These are phyloP conservation scores for Pegea sp. DNA, from an alignment of 23 tunicate genomes.

Conservation along the genomic window DNA sequence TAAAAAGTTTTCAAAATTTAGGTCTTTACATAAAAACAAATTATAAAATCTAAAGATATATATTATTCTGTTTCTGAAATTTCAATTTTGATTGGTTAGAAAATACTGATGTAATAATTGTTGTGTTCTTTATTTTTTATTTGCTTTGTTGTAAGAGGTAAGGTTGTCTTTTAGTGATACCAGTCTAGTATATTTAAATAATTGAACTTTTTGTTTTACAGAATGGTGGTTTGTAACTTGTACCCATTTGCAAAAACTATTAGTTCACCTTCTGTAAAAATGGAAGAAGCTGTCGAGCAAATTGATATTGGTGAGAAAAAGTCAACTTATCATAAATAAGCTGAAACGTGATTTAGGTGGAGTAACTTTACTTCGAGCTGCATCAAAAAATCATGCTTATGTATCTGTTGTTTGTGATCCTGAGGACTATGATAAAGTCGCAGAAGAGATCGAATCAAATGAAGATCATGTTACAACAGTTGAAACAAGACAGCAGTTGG, in stretches of 20 bases:
- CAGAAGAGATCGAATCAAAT: slow-evolving; percentile 40
- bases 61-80: no score
- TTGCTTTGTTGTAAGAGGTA: no score
- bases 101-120: no score
- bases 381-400: slow-evolving; percentile 73
- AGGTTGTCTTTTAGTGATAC: no score
- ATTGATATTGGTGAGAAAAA: slow-evolving; percentile 58
- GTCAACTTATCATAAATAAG: not conserved
- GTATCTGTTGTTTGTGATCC: slow-evolving; percentile 85
- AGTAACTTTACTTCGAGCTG: slow-evolving; percentile 73
- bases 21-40: no score
- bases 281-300: slow-evolving; percentile 66
- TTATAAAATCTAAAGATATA: no score
- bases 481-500: slow-evolving; percentile 40
- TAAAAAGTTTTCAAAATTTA: no score
- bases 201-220: slow-evolving; percentile 4
- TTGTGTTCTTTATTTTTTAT: no score
- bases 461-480: slow-evolving; percentile 5
- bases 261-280: slow-evolving; percentile 6
- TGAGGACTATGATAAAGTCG: slow-evolving; percentile 57
- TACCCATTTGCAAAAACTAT: slow-evolving; percentile 71
- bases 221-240: slow-evolving; percentile 67
- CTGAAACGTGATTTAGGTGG: slow-evolving; percentile 22
- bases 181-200: no score
- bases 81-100: no score